Base-by-base conservation (phyloP, 1,140 invertebrate species). In the Drosophila kohkoa region DNA sequence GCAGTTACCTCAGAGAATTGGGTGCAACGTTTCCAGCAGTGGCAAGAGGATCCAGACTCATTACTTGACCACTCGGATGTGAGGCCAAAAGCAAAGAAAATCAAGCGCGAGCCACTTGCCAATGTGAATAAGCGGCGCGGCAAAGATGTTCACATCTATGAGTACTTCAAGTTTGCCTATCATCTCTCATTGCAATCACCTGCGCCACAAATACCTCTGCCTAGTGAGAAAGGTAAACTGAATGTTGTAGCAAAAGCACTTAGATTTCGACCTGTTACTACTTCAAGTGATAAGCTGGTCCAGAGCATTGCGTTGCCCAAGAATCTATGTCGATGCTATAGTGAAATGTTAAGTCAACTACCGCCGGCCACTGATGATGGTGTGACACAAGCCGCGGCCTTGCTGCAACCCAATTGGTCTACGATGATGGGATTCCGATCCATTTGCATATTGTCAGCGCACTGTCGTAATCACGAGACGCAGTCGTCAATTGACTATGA, bases 341-440 rank as follows among this genome's bases (percentile, higher is more conserved):
- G 60, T 43, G 35, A 28, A 25, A 64, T 78, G 71, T 13, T 90
- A 3, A 20, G 43, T 10, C 55, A 65, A 15, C 35, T 81, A 1
- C 35, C 57, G 2, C 7, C 43, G 8, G 1, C 2, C 5, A 11
- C 45, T 7, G 41, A 28, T 6, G 15, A 5, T 15, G 13, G 38
- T 11, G 3, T 30, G n/a, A 2, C 51, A 32, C 5, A 28, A 10
- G 28, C 51, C 15, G 1, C 52, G n/a, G 10, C 32, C 20, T 38
- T 81, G 0, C 25, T 92, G 45, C 86, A 88, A 5, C 85, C 91
- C 0, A 92, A 66, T 49, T 92, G 74, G 76, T 82, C 76, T 5
- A 88, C 90, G n/a, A 71, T 89, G 68, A 83, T 91, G 76, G 88
- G 70, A 0, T 90, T 92, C 28, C 88, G 91, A 1, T 79, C 85